These are phyloP conservation scores for Toxotes lorentzi DNA, from an alignment of 2,797 vertebrate species.

Conservation along the genomic window DNA sequence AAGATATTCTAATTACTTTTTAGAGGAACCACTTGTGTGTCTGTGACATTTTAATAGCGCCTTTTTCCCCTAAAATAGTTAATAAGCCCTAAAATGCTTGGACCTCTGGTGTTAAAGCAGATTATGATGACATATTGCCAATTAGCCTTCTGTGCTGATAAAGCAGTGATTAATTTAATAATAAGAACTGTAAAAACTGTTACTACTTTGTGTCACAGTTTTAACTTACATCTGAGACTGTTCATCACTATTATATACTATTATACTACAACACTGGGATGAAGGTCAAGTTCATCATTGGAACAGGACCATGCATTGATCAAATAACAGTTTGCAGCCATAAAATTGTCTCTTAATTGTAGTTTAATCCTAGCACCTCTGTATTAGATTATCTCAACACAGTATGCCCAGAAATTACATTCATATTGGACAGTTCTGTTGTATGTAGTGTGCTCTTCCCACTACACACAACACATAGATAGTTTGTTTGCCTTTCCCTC, in stretches of 20 bases:
- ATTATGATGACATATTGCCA: neutral
- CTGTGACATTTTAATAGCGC: neutral
- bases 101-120: neutral
- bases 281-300: neutral
- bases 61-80: neutral
- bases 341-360: neutral
- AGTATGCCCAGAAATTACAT: neutral
- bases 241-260: too few relatives aligned
- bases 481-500: neutral
- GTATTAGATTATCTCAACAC: neutral
- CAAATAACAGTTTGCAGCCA: neutral
- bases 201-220: neutral
- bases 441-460: neutral
- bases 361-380: neutral
- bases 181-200: neutral
- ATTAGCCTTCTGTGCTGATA: neutral
- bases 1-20: slow-evolving; percentile 11
- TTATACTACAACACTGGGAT: neutral
- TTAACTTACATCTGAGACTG: too few relatives aligned
- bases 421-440: neutral
- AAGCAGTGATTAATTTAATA: neutral
- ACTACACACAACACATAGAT: neutral
- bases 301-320: neutral
- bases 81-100: slow-evolving; percentile 4
- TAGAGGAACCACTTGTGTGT: slow-evolving; percentile 7